Base-by-base conservation (phyloP, 2,797 vertebrate species). In the Coendou prehensilis region DNA sequence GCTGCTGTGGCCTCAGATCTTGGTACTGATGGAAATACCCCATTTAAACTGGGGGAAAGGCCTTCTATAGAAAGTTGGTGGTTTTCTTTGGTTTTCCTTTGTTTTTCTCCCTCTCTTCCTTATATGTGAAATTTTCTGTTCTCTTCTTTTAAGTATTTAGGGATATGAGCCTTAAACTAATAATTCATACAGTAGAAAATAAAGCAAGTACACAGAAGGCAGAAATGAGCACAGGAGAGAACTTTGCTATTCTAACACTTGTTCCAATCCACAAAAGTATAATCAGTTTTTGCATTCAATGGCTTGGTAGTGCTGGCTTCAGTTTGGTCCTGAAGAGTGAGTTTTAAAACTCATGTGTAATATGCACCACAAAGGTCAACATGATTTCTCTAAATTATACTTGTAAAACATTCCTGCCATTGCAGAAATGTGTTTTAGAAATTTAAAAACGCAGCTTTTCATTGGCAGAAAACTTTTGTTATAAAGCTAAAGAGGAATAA, bases 351-450 rank as follows among this genome's bases (percentile, higher is more conserved):
- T 11, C 15, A 9, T 85, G 6, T 85, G 2, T 87, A 95, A 92
- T 76, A 80, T 11, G 13, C 41, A 87, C 22, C 15, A 73, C 22
- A 96, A 96, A 95, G 28, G 47, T 92, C 78, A 96, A 23, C 5
- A 67, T 90, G 28, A 95, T 92, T 85, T 93, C 59, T 89, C 10
- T 93, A 94, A 89, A 84, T 30, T 78, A 73, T 47, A 71, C 26
- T 63, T 90, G 17, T 23, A 79, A 93, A 94, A 75, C 13, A 57
- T 75, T 90, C 20, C 26, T 81, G 41, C 2, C 28, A 73, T 54
- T 56, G 37, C 30, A 3, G 37, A 89, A 83, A 67, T 37, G 28
- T 37, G 3, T 82, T 96, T 84, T 80, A 11, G 18, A 80, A 89
- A 87, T 89, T 80, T 69, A 11, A 85, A 95, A 87, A 84, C 7